Conservation (phyloP, 1,140 invertebrate genomes). For the Whitmania pigra region DNA sequence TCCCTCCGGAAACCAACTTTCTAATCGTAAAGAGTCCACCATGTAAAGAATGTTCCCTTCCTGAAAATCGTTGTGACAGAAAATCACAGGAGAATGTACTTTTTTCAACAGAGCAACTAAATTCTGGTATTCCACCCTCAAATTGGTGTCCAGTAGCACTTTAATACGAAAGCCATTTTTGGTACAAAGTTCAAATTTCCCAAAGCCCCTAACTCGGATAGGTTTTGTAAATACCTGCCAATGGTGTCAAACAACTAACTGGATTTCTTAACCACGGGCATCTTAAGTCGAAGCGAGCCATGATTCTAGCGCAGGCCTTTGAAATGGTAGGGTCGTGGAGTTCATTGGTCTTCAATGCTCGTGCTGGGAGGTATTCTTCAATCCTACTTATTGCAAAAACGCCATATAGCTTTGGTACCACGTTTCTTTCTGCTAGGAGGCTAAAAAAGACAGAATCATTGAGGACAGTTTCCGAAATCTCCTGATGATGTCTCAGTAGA, state of each 20-base stretch:
- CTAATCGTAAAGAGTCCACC: constrained; percentile 46
- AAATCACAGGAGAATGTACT: constrained; percentile 67
- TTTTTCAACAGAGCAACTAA: constrained; percentile 36
- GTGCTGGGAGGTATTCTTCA: constrained; percentile 89
- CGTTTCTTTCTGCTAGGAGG: constrained; percentile 71
- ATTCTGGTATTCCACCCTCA: constrained; percentile 18
- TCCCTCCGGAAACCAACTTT: neutral
- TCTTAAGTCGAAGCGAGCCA: constrained; percentile 72
- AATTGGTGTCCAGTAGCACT: neutral
- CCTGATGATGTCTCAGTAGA: constrained; percentile 83
- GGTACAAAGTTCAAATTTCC: no score
- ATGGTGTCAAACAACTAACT: constrained; percentile 83
- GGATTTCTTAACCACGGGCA: constrained; percentile 84
- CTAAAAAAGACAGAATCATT: constrained; percentile 68
- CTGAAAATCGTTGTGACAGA: constrained; percentile 95
- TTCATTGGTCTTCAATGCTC: constrained; percentile 64
- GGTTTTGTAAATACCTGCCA: constrained; percentile 29
- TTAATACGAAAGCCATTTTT: no score
- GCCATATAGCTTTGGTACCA: constrained; percentile 87
- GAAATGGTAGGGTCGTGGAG: constrained; percentile 62
- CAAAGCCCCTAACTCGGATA: no score
- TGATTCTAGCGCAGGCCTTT: constrained; percentile 71
- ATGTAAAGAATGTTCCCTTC: constrained; percentile 55
- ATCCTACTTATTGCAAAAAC: constrained; percentile 88
- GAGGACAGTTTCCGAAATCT: constrained; percentile 50